These are phyloP conservation scores for Plebejus melissa DNA, from an alignment of 2,888 invertebrate genomes.

Conservation along the genomic window DNA sequence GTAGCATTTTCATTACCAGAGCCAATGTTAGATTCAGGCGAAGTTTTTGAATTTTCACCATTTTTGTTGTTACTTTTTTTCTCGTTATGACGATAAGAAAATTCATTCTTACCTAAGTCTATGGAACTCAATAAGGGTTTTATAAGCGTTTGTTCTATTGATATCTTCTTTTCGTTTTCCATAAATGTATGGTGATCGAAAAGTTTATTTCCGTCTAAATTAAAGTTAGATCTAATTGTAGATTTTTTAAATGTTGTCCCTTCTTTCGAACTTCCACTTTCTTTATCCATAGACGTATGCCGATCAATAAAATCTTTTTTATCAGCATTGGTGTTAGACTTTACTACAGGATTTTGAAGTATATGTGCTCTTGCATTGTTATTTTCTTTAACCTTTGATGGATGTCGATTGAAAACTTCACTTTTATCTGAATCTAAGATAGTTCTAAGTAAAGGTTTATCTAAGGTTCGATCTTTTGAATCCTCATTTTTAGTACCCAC, in stretches of 20 bases:
- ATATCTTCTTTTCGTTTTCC: background rate
- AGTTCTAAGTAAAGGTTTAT: background rate
- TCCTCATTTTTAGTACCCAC: background rate
- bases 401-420: background rate
- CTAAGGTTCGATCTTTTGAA: background rate
- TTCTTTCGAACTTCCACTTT: background rate
- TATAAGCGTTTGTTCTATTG: background rate
- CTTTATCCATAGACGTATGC: background rate
- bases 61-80: background rate
- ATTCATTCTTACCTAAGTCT: background rate
- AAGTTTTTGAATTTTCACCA: background rate
- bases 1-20: background rate
- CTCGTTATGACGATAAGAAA: background rate
- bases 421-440: background rate
- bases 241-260: background rate
- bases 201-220: background rate
- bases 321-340: background rate
- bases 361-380: background rate
- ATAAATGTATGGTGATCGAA: background rate
- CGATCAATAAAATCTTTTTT: background rate
- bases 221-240: background rate
- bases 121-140: background rate
- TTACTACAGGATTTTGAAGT: background rate
- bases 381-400: background rate
- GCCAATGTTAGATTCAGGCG: background rate